These are phyloP conservation scores for Tolmerus cingulatus DNA, from an alignment of 2,888 invertebrate genomes.

Conservation along the genomic window DNA sequence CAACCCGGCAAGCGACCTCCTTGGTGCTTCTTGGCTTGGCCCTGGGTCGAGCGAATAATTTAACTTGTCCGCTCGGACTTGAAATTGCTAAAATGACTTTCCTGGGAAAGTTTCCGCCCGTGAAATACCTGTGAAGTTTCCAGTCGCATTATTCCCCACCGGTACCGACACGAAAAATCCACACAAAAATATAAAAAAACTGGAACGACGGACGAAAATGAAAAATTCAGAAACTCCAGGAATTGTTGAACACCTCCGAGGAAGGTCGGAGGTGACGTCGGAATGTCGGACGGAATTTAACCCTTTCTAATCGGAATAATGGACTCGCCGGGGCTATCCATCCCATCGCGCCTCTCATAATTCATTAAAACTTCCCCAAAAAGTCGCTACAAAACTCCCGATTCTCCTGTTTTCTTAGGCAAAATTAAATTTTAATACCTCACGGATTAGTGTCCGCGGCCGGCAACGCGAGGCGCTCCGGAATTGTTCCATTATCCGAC, in stretches of 20 bases:
- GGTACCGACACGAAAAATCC: background rate
- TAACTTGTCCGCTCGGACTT: conserved; percentile 10
- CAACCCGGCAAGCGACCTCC: background rate
- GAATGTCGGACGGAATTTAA: background rate
- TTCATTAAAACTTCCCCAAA: conserved; percentile 6
- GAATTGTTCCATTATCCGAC: background rate
- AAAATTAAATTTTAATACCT: background rate
- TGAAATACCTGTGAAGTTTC: conserved; percentile 24
- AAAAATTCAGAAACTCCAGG: background rate
- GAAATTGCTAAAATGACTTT: conserved; percentile 21
- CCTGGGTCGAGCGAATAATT: conserved; percentile 1
- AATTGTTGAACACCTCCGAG: conserved; percentile 20
- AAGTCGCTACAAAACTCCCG: background rate
- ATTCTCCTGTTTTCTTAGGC: background rate
- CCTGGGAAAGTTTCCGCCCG: background rate
- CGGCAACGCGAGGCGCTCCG: background rate
- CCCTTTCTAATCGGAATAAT: conserved; percentile 14
- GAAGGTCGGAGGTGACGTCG: background rate
- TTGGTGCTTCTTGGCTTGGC: background rate
- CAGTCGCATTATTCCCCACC: background rate
- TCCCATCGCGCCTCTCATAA: background rate
- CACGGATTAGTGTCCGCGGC: background rate
- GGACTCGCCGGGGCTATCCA: background rate
- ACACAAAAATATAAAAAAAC: background rate
- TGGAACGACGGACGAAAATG: background rate